phyloP scores from a whole-genome alignment of 2,888 invertebrate species.

The Trilocha varians region DNA sequence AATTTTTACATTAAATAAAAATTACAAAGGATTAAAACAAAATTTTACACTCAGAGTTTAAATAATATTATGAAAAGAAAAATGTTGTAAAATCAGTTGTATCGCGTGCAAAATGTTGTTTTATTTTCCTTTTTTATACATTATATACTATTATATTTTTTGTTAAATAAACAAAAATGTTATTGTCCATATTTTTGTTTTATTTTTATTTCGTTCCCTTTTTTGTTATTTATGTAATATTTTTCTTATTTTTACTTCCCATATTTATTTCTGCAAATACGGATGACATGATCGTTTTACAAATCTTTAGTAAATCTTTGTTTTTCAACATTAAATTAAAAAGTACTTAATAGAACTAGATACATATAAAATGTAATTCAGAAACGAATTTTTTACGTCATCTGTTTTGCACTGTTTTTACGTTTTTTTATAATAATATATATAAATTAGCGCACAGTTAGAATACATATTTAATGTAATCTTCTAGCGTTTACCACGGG shows the following conservation, averaged over 20 bases:
- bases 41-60: slow-evolving; percentile 43
- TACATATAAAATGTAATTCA: too few species aligned
- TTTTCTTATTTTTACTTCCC: slow-evolving; percentile 15
- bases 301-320: neutral
- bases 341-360: too few species aligned
- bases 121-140: slow-evolving; percentile 53
- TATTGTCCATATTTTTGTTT: slow-evolving; percentile 68
- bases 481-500: slow-evolving; percentile 4
- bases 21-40: slow-evolving; percentile 32
- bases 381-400: neutral
- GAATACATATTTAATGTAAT: neutral
- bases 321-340: neutral
- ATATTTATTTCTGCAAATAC: neutral
- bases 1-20: slow-evolving; percentile 60
- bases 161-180: slow-evolving; percentile 74
- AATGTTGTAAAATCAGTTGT: neutral
- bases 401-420: neutral
- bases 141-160: slow-evolving; percentile 74
- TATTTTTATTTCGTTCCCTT: slow-evolving; percentile 48
- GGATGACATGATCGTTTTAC: neutral
- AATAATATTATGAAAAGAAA: neutral
- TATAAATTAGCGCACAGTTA: neutral
- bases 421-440: neutral
- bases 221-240: slow-evolving; percentile 27
- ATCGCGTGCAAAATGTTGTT: slow-evolving; percentile 63